These are phyloP conservation scores for Parelbella ahira DNA, from an alignment of 2,888 invertebrate genomes.

Conservation along the genomic window DNA sequence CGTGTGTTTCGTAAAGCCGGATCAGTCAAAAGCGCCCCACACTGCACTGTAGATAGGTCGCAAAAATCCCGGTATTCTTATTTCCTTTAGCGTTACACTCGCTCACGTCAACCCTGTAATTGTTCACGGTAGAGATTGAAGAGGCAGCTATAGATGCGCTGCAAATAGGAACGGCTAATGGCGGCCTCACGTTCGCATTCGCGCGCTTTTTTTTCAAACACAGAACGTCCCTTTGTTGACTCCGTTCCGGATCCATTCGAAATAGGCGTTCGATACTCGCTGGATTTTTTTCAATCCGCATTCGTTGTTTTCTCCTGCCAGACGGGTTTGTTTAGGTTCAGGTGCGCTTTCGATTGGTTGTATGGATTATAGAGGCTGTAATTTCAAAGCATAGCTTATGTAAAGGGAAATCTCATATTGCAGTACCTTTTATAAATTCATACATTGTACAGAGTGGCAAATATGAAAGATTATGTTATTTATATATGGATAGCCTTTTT, in stretches of 20 bases:
- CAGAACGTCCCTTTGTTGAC: conserved; percentile 76
- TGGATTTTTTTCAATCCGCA: conserved; percentile 48
- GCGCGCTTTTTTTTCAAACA: conserved; percentile 64
- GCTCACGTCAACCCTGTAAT: conserved; percentile 41
- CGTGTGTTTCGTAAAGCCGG: conserved; percentile 12
- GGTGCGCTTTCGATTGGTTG: conserved; percentile 33
- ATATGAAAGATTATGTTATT: too few relatives aligned
- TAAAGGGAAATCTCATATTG: conserved; percentile 17
- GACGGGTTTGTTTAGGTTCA: conserved; percentile 49
- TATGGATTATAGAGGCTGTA: conserved; percentile 23
- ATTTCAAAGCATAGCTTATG: conserved; percentile 23
- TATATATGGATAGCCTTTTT: too few relatives aligned
- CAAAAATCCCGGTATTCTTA: conserved; percentile 23
- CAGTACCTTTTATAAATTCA: conserved; percentile 8
- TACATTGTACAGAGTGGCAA: too few relatives aligned
- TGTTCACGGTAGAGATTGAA: conserved; percentile 70
- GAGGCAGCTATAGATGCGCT: conserved; percentile 67
- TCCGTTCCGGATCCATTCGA: conserved; percentile 63
- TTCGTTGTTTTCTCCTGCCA: conserved; percentile 50
- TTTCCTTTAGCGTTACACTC: conserved; percentile 24
- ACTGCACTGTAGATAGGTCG: conserved; percentile 20
- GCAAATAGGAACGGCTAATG: conserved; percentile 76
- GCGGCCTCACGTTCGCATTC: conserved; percentile 67
- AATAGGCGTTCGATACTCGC: conserved; percentile 66
- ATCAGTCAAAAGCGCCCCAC: conserved; percentile 19